phyloP scores from a whole-genome alignment of 2,888 invertebrate genomes.

The Leucozona laternaria region DNA sequence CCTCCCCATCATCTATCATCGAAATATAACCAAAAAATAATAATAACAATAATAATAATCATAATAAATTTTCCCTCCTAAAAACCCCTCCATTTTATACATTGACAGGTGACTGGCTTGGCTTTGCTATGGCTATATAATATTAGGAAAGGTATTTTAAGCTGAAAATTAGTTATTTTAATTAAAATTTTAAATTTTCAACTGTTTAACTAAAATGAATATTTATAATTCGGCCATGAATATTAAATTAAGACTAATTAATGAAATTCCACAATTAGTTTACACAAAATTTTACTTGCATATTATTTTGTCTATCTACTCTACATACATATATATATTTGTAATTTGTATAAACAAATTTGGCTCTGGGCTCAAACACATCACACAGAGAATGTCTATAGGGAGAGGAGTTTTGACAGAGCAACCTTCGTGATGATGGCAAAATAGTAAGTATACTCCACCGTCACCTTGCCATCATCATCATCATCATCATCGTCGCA shows the following conservation, averaged over 20 bases:
- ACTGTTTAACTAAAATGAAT: slow-evolving; percentile 62
- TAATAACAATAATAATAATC: slow-evolving; percentile 6
- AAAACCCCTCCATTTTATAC: not conserved
- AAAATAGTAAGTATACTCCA: slow-evolving; percentile 29
- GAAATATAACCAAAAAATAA: not conserved
- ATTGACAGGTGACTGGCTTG: slow-evolving; percentile 3
- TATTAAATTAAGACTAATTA: slow-evolving; percentile 70
- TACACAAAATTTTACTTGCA: slow-evolving; percentile 70
- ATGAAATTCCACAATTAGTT: slow-evolving; percentile 72
- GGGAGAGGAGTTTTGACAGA: slow-evolving; percentile 49
- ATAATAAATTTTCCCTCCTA: not conserved
- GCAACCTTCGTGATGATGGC: slow-evolving; percentile 31
- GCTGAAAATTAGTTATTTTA: slow-evolving; percentile 60
- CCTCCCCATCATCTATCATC: slow-evolving; percentile 3
- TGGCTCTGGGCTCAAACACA: not conserved
- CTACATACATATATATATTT: not conserved
- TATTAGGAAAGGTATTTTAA: slow-evolving; percentile 3
- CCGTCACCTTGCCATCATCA: not conserved
- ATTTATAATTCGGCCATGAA: slow-evolving; percentile 69
- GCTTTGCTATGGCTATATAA: no score
- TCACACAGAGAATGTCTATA: not conserved
- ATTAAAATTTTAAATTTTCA: slow-evolving; percentile 62
- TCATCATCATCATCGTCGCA: slow-evolving; percentile 3
- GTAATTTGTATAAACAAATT: not conserved
- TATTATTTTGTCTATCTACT: slow-evolving; percentile 50